phyloP scores from a whole-genome alignment of 1,140 invertebrate species.

The Holcopasites calliopsidis region DNA sequence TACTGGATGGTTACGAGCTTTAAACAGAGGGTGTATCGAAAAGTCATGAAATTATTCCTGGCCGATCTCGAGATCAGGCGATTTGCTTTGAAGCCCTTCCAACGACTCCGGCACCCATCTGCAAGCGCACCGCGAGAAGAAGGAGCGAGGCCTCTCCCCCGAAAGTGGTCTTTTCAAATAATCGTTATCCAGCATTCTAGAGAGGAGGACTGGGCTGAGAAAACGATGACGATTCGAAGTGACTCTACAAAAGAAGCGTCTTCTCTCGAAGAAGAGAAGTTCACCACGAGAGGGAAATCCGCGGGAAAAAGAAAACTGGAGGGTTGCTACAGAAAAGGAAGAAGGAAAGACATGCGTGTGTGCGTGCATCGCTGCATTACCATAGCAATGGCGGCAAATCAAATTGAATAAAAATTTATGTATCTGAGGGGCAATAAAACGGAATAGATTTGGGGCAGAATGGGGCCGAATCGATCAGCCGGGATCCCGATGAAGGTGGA shows the following conservation, averaged over 20 bases:
- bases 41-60: conserved; percentile 14
- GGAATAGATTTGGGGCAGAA: conserved; percentile 71
- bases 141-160: conserved; percentile 1
- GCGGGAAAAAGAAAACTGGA: neutral
- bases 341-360: conserved; percentile 1
- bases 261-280: neutral
- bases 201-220: neutral
- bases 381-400: conserved; percentile 73
- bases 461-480: conserved; percentile 69
- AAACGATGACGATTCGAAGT: conserved; percentile 25
- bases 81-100: conserved; percentile 5
- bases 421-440: conserved; percentile 74
- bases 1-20: neutral
- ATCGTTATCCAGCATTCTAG: conserved; percentile 26
- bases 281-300: neutral
- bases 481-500: conserved; percentile 65
- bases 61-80: conserved; percentile 1
- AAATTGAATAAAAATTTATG: conserved; percentile 76
- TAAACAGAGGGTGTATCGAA: conserved; percentile 3
- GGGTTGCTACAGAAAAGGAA: too few relatives aligned
- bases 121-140: neutral
- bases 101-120: conserved; percentile 20
- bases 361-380: conserved; percentile 59
- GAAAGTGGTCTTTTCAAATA: conserved; percentile 50
- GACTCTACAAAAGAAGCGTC: neutral